Evolutionary conservation across 1,140 invertebrate species (phyloP), one percentile per base, ranked within the genome.

Genomic region (Drosophila persimilis): DNA sequence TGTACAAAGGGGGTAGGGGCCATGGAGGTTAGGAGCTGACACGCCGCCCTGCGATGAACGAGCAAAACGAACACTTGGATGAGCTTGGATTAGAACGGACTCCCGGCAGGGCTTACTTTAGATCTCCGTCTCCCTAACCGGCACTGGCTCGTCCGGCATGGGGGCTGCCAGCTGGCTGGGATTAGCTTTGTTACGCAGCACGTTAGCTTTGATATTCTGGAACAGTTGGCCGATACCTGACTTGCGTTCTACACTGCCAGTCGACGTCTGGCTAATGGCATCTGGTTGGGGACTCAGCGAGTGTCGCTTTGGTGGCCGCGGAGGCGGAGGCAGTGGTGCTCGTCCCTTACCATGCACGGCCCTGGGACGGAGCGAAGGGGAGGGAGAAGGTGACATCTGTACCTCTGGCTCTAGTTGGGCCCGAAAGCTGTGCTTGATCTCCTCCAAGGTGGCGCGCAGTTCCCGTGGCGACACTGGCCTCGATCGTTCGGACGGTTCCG

Each of bases 211-310:
- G 73, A 89, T 71, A 41, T 66, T 71, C 67, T 83, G 85, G 63
- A 90, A 89, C 60, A 90, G 62, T 65, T 77, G 73, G 29, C 86
- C 78, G 67, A 83, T 86, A 77, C 83, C 77, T 77, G 88, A 80
- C 60, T 74, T 80, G 29, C 83, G 71, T n/a, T 88, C 69, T 77
- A 57, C 5, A 56, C 46, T 73, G 53, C 43, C 59, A 15, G 48
- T 69, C 13, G 75, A 73, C 31, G 57, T 58, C 11, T 73, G 46
- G 61, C 80, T 84, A 43, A 80, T 72, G 44, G 44, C 66, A 52
- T 84, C 80, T n/a, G 60, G 73, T 29, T 73, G 69, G 3, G 69
- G 59, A 22, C 58, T 76, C 11, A 75, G 50, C 2, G 70, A 61
- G 5, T 81, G 73, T 9, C 55, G 56, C 13, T 80, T 76, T 0